phyloP scores from a whole-genome alignment of 2,888 invertebrate genomes.

The Monopis laevigella region DNA sequence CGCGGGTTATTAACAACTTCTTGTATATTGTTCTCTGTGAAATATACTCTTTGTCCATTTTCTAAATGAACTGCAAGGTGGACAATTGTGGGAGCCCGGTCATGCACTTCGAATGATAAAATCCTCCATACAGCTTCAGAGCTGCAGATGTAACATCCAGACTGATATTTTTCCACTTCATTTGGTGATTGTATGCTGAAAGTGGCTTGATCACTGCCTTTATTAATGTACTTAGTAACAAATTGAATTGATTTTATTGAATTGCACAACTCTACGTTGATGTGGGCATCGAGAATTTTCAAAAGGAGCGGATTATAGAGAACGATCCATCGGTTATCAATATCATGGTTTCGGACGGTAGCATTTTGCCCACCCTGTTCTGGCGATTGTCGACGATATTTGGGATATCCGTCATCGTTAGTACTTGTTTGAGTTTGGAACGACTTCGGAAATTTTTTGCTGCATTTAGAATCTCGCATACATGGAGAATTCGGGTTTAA shows the following conservation, averaged over 20 bases:
- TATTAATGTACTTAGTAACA: slow-evolving; percentile 20
- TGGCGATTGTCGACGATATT: slow-evolving; percentile 23
- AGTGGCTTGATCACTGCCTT: slow-evolving; percentile 17
- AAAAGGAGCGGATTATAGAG: slow-evolving; percentile 20
- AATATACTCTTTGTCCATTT: no score
- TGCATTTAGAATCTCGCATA: slow-evolving; percentile 22
- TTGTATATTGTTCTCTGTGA: not conserved
- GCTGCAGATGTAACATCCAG: no score
- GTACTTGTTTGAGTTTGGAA: slow-evolving; percentile 23
- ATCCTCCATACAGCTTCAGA: not conserved
- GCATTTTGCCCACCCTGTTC: slow-evolving; percentile 21
- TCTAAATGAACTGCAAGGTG: slow-evolving; percentile 8
- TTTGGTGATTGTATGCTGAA: no score
- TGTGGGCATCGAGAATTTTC: slow-evolving; percentile 20
- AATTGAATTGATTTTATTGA: slow-evolving; percentile 14
- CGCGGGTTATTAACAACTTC: not conserved
- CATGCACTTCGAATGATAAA: not conserved
- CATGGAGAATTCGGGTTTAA: slow-evolving; percentile 20
- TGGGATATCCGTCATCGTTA: slow-evolving; percentile 25
- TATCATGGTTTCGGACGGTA: slow-evolving; percentile 14
- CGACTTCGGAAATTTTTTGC: slow-evolving; percentile 22
- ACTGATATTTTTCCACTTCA: no score
- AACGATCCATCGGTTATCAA: slow-evolving; percentile 22
- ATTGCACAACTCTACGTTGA: slow-evolving; percentile 19
- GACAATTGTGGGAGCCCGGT: not conserved